These are phyloP conservation scores for Crossocerus cetratus DNA, from an alignment of 2,888 invertebrate species.

Conservation along the genomic window DNA sequence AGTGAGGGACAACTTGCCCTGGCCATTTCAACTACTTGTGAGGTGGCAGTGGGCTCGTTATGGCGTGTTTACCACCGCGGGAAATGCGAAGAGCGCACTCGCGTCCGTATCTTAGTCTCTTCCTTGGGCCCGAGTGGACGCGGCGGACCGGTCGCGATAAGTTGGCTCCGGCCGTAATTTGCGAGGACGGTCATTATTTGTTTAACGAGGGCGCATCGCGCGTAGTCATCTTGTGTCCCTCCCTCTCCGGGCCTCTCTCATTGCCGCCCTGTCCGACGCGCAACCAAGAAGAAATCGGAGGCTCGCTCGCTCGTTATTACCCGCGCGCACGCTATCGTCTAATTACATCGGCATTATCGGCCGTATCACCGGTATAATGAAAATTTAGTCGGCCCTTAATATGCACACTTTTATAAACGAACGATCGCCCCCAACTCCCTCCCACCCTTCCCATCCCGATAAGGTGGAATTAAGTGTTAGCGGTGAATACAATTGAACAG, in stretches of 20 bases:
- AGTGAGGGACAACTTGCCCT: too few species aligned
- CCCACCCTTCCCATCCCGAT: background rate
- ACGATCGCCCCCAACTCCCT: background rate
- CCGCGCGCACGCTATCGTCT: conserved; percentile 1
- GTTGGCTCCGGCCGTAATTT: background rate
- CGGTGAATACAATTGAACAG: conserved; percentile 9
- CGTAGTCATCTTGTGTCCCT: background rate
- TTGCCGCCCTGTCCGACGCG: too few species aligned
- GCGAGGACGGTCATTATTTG: conserved; percentile 1
- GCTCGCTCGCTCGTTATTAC: background rate
- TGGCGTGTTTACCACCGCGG: too few species aligned
- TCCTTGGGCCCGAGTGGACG: too few species aligned
- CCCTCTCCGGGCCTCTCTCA: too few species aligned
- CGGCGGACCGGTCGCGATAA: background rate
- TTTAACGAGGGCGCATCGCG: conserved; percentile 3
- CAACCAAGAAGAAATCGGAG: background rate
- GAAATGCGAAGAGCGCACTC: too few species aligned
- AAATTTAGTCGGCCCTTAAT: background rate
- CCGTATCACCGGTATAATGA: background rate
- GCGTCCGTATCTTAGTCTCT: too few species aligned
- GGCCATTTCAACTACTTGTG: too few species aligned
- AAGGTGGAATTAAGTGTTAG: conserved; percentile 4
- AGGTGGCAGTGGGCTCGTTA: too few species aligned
- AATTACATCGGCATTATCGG: conserved; percentile 3
- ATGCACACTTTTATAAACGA: background rate